Conservation (phyloP, 2,113 vertebrate species). For the Oxygymnocypris stewartii region DNA sequence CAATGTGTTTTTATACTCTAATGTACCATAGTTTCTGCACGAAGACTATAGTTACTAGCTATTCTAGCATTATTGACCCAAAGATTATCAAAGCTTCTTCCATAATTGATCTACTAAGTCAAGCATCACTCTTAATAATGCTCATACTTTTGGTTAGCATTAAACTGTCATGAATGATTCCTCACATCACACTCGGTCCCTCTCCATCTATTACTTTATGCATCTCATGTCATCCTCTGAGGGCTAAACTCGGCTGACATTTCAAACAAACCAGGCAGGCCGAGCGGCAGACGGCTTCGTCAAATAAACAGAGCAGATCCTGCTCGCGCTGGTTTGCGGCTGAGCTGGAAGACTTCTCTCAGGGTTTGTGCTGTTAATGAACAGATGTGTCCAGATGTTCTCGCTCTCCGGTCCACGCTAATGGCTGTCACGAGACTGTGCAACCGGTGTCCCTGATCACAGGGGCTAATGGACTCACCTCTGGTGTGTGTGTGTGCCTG, state of each 20-base stretch:
- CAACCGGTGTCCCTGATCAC: constrained; percentile 12
- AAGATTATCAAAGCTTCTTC: not conserved
- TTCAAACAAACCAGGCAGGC: constrained; percentile 51
- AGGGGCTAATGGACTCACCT: constrained; percentile 1
- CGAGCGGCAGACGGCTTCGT: constrained; percentile 22
- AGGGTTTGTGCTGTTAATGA: constrained; percentile 35
- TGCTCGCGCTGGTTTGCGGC: constrained; percentile 18
- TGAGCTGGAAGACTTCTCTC: not conserved
- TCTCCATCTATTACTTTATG: constrained; percentile 25
- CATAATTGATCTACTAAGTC: not conserved
- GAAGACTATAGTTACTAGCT: not conserved
- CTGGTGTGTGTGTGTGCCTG: not conserved
- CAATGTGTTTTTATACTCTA: not conserved
- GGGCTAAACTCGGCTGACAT: constrained; percentile 40
- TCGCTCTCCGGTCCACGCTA: not conserved
- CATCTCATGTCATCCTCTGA: constrained; percentile 18
- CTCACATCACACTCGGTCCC: not conserved
- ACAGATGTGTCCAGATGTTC: constrained; percentile 48
- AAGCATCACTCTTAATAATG: not conserved
- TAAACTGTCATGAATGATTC: not conserved
- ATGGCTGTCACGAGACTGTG: constrained; percentile 23
- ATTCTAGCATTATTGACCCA: not conserved
- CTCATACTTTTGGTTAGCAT: not conserved
- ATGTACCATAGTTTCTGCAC: not conserved
- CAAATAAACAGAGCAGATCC: constrained; percentile 42